Conservation (phyloP, 2,888 invertebrate genomes). For the Eilema sororculum region DNA sequence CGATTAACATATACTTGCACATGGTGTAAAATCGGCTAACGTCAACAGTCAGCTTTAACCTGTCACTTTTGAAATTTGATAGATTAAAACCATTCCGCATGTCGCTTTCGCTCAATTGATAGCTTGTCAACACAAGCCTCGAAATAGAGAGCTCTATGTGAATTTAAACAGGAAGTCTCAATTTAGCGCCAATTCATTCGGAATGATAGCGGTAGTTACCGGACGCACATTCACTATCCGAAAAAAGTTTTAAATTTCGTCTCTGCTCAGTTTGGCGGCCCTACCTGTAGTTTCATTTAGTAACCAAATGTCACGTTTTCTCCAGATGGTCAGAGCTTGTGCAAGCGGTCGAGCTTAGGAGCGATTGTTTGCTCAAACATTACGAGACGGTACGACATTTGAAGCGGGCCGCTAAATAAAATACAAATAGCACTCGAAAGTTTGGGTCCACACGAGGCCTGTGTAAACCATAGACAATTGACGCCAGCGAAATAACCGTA, state of each 20-base stretch:
- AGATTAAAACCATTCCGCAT: constrained; percentile 70
- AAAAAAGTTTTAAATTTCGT: constrained; percentile 74
- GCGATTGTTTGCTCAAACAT: constrained; percentile 84
- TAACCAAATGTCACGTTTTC: constrained; percentile 82
- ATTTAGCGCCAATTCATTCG: constrained; percentile 84
- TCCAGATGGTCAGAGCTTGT: constrained; percentile 84
- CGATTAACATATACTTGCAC: constrained; percentile 63
- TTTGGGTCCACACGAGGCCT: constrained; percentile 74
- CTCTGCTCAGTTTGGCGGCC: constrained; percentile 55
- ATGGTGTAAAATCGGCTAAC: constrained; percentile 67
- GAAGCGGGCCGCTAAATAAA: constrained; percentile 85
- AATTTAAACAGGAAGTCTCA: constrained; percentile 85
- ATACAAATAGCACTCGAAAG: constrained; percentile 81
- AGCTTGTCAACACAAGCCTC: constrained; percentile 78
- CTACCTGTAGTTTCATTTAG: constrained; percentile 68
- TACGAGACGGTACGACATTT: constrained; percentile 86
- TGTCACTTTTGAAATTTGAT: constrained; percentile 77
- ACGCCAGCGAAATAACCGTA: constrained; percentile 76
- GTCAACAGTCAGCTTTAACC: constrained; percentile 65
- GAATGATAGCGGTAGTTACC: constrained; percentile 75
- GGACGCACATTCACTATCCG: constrained; percentile 71
- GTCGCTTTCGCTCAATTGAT: constrained; percentile 83
- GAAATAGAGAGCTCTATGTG: constrained; percentile 76
- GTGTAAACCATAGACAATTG: constrained; percentile 75
- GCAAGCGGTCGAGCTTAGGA: constrained; percentile 75